Evolutionary conservation across 2,888 invertebrate genomes (phyloP), one percentile per base, ranked within the genome.

Genomic region (Scaptomyza cyrtandrae): DNA sequence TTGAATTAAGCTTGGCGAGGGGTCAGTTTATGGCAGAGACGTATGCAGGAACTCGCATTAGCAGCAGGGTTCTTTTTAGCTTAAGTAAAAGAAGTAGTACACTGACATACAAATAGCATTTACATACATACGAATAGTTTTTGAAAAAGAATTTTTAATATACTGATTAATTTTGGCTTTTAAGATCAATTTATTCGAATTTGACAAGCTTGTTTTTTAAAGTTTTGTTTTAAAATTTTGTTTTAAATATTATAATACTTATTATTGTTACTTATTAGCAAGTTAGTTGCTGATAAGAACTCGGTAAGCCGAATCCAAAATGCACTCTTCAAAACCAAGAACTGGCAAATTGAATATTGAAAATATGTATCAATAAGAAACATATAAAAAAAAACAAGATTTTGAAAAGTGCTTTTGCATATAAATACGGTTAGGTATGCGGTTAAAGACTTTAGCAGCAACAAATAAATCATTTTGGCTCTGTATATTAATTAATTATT

Each of bases 361-460:
- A 24, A 24, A 24, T 24, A 2, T n/a, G 39, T 48, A 2, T 9
- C 10, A 11, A 16, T 13, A 10, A 11, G 24, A 33, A 6, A 43
- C 13, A 10, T n/a, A n/a, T n/a, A 1, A 33, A 1, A 2, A 33
- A 33, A 33, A 33, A 43, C 44, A 27, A 37, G 35, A 19, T 64
- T 55, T 72, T 60, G 43, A 48, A 68, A 58, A 62, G 29, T 60
- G 56, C 3, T 39, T 39, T 55, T 13, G 16, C 31, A 35, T 58
- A 58, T 55, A 44, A 39, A 48, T 53, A 64, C 54, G 52, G n/a
- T 65, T 70, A 61, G 54, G 43, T 45, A 65, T 57, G 75, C 65
- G 33, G 41, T 64, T 81, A 54, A 81, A 75, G 59, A 77, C 53
- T 71, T 80, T 86, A 88, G 90, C 89, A 86, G 90, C 88, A 89